phyloP scores from a whole-genome alignment of 2,888 invertebrate genomes.

The Silvanus unidentatus region DNA sequence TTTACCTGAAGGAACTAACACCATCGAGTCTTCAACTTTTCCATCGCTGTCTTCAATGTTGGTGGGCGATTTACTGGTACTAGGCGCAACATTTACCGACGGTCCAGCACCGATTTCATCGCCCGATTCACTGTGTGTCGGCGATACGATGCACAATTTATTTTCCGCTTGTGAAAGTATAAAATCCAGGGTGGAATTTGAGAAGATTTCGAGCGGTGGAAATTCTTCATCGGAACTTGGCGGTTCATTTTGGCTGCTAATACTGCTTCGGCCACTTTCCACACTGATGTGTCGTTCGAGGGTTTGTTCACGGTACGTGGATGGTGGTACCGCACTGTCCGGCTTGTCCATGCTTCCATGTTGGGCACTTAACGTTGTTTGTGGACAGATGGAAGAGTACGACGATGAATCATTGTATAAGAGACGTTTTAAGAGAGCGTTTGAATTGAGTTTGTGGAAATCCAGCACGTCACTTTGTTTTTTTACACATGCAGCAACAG shows the following conservation, averaged over 20 bases:
- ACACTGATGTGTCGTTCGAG: not conserved
- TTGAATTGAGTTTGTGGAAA: slow-evolving; percentile 7
- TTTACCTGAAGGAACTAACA: not conserved
- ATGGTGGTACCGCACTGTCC: too few relatives aligned
- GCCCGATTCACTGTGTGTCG: too few relatives aligned
- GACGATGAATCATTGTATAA: not conserved
- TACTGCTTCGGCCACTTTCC: not conserved
- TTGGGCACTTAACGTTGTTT: not conserved
- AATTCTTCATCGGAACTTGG: not conserved
- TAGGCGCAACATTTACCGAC: too few relatives aligned
- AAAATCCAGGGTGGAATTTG: slow-evolving; percentile 1
- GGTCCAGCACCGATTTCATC: too few relatives aligned
- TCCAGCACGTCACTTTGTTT: too few relatives aligned
- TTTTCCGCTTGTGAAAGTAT: slow-evolving; percentile 2
- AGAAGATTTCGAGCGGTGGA: not conserved
- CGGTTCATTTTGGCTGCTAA: too few relatives aligned
- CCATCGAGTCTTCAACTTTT: not conserved
- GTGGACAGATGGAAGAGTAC: not conserved
- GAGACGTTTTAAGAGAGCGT: not conserved
- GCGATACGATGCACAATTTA: not conserved
- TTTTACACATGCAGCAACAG: too few relatives aligned
- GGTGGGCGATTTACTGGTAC: not conserved
- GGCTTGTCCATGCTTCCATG: slow-evolving; percentile 6
- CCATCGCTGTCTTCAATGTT: not conserved
- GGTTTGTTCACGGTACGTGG: not conserved